These are phyloP conservation scores for Cygnus buccinator DNA, from an alignment of 2,113 vertebrate genomes.

Conservation along the genomic window DNA sequence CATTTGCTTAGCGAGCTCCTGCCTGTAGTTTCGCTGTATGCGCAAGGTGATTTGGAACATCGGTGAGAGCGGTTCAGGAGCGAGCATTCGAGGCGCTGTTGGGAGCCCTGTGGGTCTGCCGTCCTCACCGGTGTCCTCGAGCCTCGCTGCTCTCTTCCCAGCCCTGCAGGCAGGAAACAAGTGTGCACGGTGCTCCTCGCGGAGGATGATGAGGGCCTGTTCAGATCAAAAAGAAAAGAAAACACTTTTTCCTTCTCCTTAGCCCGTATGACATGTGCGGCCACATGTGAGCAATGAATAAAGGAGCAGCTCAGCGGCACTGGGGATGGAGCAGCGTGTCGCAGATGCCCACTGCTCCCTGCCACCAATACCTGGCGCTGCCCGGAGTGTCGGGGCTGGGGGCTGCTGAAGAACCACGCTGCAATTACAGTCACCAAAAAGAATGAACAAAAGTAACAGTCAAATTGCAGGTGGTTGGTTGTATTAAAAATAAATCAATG, in stretches of 20 bases:
- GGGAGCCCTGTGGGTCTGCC: background rate
- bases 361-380: background rate
- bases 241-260: background rate
- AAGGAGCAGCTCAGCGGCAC: background rate
- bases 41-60: background rate
- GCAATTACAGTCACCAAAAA: background rate
- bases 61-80: background rate
- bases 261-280: fast-evolving
- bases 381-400: background rate
- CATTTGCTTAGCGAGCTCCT: background rate
- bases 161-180: background rate
- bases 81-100: fast-evolving
- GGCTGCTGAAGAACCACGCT: background rate
- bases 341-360: background rate
- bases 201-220: background rate
- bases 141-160: background rate
- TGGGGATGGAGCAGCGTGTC: background rate
- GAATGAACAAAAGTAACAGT: background rate
- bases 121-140: background rate
- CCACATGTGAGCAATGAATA: fast-evolving
- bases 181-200: fast-evolving
- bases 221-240: background rate
- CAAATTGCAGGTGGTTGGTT: background rate
- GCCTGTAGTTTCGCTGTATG: background rate
- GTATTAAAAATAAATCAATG: constrained; percentile 32